Evolutionary conservation across 2,113 vertebrate species (phyloP), one percentile per base, ranked within the genome.

Genomic region (Thomomys bottae): DNA sequence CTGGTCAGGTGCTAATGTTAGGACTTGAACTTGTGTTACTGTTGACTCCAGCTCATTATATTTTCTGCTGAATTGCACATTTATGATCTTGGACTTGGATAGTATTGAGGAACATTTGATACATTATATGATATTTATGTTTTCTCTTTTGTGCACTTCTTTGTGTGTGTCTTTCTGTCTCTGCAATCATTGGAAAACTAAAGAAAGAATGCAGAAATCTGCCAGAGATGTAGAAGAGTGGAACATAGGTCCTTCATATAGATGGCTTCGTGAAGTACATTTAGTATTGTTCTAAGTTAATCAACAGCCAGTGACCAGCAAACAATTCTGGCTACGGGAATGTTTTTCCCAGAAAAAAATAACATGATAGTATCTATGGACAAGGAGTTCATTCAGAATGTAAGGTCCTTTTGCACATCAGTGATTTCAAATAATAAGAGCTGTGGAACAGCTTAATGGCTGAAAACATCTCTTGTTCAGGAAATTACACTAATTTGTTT

Each of bases 341-440:
- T 12, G 42, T 86, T 84, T 87, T 61, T 8, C 28, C 30, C 17
- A 45, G 54, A 32, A 54, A 32, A 54, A 70, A 40, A 72, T n/a
- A 54, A 6, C 5, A 68, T 32, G 30, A 54, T 81, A 49, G 61
- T 70, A 68, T 66, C 6, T 67, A 6, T 64, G 14, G 38, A 2
- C 21, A 70, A 72, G 0, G 0, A 28, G 24, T 84, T 9, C 8
- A 59, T 77, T 90, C 89, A 28, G 91, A 49, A 84, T 23, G 5
- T 86, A 21, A 89, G 28, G 0, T 23, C 92, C 1, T 34, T 77
- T 66, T 63, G 9, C 34, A 54, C 26, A 63, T 66, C 1, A 17
- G 4, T 87, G 59, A 6, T 24, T 95, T 95, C 73, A 76, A 89
- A 75, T 84, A 80, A 71, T 71, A 76, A 84, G 30, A 70, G 1